Base-by-base conservation (phyloP, 2,113 vertebrate genomes). In the Nothocercus julius region DNA sequence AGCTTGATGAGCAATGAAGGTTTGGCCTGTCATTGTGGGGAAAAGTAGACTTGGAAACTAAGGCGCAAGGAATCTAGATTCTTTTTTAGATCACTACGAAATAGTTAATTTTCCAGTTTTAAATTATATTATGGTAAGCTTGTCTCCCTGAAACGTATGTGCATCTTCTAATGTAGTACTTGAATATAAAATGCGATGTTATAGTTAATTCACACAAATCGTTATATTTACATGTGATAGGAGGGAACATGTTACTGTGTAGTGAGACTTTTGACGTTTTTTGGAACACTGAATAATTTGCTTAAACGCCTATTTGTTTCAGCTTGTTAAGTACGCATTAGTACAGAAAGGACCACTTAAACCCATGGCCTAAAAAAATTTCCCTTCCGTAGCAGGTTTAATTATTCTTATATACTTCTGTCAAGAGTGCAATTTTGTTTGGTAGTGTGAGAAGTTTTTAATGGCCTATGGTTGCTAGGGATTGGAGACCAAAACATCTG, bases 401-500 rank as follows among this genome's bases (percentile, higher is more conserved):
- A 63, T 92, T 91, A 66, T 25, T 38, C 11, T n/a, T 82, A 10
- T 62, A 32, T 47, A 34, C 3, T 45, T 88, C 63, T 78, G 25
- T 91, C 69, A 66, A 80, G 54, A 59, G 36, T 66, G 59, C 36
- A 77, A 19, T 15, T 67, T 94, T 63, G 68, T 90, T 90, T 82
- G 42, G 77, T 79, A 75, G 28, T 24, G 4, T 59, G 32, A 63
- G 53, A 72, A 82, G n/a, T 76, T 79, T 28, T 75, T 94, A 56
- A 75, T 70, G 49, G 17, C 42, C 15, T 64, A 3, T 68, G 42
- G 32, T 75, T 94, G 42, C 36, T 72, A 32, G 53, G 61, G 34
- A 42, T 64, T 36, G 53, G 51, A 85, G 53, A 69, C 79, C 36
- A 54, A 77, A 95, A 85, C 85, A 91, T 80, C 85, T 93, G 88